Conservation (phyloP, 2,797 vertebrate genomes). For the Prionace glauca region DNA sequence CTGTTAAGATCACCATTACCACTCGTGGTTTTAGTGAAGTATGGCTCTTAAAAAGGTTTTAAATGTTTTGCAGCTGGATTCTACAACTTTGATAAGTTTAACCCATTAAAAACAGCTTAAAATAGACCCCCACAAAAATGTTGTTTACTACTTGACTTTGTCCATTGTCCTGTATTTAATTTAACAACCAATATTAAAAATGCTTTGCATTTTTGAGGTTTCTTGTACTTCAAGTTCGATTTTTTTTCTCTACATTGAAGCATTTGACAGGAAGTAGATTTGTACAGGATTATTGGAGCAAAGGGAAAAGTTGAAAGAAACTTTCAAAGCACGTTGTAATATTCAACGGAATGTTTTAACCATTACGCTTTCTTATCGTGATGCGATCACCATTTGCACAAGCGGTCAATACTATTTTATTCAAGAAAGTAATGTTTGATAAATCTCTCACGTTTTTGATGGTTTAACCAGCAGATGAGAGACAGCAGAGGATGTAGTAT, state of each 20-base stretch:
- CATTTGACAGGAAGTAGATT: background rate
- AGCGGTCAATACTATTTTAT: background rate
- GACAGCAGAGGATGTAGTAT: too few relatives aligned
- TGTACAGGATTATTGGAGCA: background rate
- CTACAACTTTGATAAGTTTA: constrained; percentile 22
- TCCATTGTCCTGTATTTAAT: constrained; percentile 32
- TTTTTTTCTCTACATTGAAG: constrained; percentile 1
- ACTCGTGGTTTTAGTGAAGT: constrained; percentile 7
- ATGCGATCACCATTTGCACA: background rate
- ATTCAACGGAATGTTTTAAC: background rate
- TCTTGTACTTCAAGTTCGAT: background rate
- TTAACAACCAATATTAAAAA: constrained; percentile 35
- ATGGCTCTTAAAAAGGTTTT: background rate
- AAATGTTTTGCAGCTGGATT: constrained; percentile 13
- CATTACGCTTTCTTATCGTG: background rate
- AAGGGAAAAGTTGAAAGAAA: background rate
- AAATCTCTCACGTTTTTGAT: background rate
- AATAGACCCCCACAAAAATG: constrained; percentile 33
- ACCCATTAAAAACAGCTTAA: constrained; percentile 33
- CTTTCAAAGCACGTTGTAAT: background rate
- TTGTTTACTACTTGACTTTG: constrained; percentile 31
- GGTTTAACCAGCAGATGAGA: background rate
- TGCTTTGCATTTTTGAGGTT: constrained; percentile 29
- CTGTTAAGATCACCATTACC: background rate
- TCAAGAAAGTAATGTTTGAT: background rate